Base-by-base conservation (phyloP, 2,888 invertebrate genomes). In the Ennomos fuscantarius region DNA sequence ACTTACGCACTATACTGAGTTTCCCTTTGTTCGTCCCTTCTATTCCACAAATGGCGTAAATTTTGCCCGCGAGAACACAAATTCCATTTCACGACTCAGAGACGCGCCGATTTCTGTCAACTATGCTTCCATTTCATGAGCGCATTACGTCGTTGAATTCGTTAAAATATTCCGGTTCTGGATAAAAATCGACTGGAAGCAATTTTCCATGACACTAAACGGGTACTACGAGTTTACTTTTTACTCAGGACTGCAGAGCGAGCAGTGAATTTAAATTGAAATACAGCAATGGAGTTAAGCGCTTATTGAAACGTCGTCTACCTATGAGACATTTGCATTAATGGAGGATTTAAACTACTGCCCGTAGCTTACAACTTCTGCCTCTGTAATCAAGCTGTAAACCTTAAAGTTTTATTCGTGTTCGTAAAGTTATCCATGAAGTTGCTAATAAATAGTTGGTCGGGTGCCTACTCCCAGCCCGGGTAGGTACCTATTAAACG, bases 71-170 rank as follows among this genome's bases (percentile, higher is more conserved):
- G 68, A 65, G 64, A 60, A 69, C 68, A 74, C 70, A 72, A 67
- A 74, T 70, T 70, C 65, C 65, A 68, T 68, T 69, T 58, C 58
- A 49, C 62, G 68, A 69, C 69, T 60, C 64, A 56, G 63, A 64
- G 67, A 61, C 65, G 64, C 64, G 61, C 60, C 53, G 68, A 72
- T 76, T 72, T 70, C 73, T 74, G 72, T 73, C 69, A 67, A 69
- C 65, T 69, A 62, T 68, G 67, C 65, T 68, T 73, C 57, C 55
- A 69, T 66, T 62, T 66, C 60, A 55, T 58, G 58, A 53, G 40
- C 57, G 63, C 62, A 65, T 68, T 69, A 65, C 53, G 60, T 11
- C 35, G 48, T 51, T 60, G 59, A 60, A 63, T 60, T 56, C 56
- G 56, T 57, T 56, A 60, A 32, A 57, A 44, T 57, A 43, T 50